Conservation (phyloP, 2,113 vertebrate species). For the Corydoras sp. region DNA sequence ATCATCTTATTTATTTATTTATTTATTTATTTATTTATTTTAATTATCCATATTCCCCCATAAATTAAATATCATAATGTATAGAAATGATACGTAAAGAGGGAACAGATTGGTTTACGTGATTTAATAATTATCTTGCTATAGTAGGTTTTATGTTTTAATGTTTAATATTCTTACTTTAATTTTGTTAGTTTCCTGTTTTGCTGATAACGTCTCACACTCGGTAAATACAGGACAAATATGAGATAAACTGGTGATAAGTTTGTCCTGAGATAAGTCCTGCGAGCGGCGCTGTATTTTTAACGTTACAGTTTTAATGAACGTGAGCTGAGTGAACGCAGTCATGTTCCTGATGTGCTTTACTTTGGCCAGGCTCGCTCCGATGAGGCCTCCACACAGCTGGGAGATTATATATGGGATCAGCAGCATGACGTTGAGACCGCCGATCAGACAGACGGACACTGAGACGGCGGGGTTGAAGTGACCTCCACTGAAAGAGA, state of each 20-base stretch:
- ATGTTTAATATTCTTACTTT: no score
- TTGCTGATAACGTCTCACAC: constrained; percentile 15
- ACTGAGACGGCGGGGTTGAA: constrained; percentile 80
- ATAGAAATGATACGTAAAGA: no score
- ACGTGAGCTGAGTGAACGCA: not conserved
- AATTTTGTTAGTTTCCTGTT: not conserved
- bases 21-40: no score
- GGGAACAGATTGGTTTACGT: no score
- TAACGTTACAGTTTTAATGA: not conserved
- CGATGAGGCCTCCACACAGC: constrained; percentile 71
- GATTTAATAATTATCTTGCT: no score
- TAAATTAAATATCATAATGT: no score
- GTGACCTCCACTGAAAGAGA: constrained; percentile 73
- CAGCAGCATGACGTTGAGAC: constrained; percentile 66
- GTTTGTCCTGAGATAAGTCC: constrained; percentile 4
- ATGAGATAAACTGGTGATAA: constrained; percentile 2
- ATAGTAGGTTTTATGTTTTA: no score
- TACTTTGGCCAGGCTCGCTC: constrained; percentile 77
- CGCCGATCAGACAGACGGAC: constrained; percentile 65
- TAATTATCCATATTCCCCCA: no score
- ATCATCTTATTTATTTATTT: no score
- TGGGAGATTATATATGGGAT: constrained; percentile 74
- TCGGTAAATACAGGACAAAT: not conserved
- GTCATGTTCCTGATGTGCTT: not conserved
- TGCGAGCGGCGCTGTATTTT: no score